Evolutionary conservation across 2,797 vertebrate species (phyloP), one percentile per base, ranked within the genome.

Genomic region (Phylloscopus collybita): DNA sequence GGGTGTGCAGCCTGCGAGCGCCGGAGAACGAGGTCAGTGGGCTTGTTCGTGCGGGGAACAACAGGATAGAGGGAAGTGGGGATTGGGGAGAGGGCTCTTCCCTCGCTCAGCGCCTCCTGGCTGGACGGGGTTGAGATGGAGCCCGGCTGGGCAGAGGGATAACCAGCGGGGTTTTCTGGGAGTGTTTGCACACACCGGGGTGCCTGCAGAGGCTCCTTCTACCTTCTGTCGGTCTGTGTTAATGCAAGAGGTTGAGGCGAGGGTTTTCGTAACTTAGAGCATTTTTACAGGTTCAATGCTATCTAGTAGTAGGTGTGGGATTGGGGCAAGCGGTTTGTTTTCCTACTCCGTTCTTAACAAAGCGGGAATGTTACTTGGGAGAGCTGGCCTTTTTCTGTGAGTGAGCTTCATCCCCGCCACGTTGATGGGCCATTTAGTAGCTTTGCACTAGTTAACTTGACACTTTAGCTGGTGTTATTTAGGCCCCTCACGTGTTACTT

Each of bases 401-500:
- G 0, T 6, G 2, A 34, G 42, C 32, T 32, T 64, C 34, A 4
- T 42, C 16, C 3, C 11, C 19, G 13, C 2, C 23, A 0, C 3
- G 10, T 8, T 29, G 2, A 4, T 76, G 26, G 8, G 19, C 32
- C 2, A 1, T 14, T 21, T 36, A 14, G 4, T 21, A 12, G 5
- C 18, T 40, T 34, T 57, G 6, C 3, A 1, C 1, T 6, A 25
- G 15, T 36, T 5, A 30, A 11, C 27, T 22, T 29, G 40, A n/a
- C 30, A 21, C 16, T 16, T 27, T 1, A 9, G 7, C 8, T 34
- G 44, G 25, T 20, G 3, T 30, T 70, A 11, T 1, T 71, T 26
- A 5, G 6, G 21, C 0, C 4, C 17, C 0, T 47, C 1, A 0
- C 1, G 0, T 18, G 6, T 25, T 79, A 7, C 0, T 54, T 12